Base-by-base conservation (phyloP, 2,888 invertebrate species). In the Tipula unca region DNA sequence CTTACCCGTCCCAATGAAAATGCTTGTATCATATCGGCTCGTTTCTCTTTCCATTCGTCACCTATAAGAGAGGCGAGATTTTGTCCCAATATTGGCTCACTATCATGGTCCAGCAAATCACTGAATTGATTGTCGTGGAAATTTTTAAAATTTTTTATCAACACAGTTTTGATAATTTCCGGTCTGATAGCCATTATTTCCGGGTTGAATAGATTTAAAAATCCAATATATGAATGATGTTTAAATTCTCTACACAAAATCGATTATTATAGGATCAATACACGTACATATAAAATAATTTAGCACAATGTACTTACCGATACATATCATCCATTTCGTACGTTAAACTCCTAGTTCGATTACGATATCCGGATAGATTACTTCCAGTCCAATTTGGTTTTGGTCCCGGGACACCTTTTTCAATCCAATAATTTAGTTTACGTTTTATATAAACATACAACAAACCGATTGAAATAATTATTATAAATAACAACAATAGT, bases 1-100 rank as follows among this genome's bases (percentile, higher is more conserved):
- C 88, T 87, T 89, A 92, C 91, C 86, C 92, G 92, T 82, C 90
- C 91, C 14, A 89, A 88, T 13, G 88, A 88, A 84, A 89, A 85
- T 2, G 87, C 88, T 0, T 88, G 88, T 0, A 87, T 87, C 85
- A 87, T 87, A 86, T 86, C 89, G 85, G 85, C 87, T 32, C 86
- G 86, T 86, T 86, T 87, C 17, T 86, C 87, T 87, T 89, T 89
- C 89, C 89, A 89, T 36, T 87, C 88, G 17, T 88, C 88, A 17
- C 88, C 88, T 29, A 85, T 86, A n/a, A 88, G 86, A n/a, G 88
- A 54, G 86, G 89, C 89, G 0, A 89, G 89, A 87, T 90, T 89
- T 29, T 86, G 86, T 4, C 87, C 87, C 6, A 88, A 87, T 14
- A 89, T 86, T 13, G 88, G 87, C 85, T 89, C 89, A 1, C 86